Base-by-base conservation (phyloP, 2,113 vertebrate species). In the Gorsachius goisagi region DNA sequence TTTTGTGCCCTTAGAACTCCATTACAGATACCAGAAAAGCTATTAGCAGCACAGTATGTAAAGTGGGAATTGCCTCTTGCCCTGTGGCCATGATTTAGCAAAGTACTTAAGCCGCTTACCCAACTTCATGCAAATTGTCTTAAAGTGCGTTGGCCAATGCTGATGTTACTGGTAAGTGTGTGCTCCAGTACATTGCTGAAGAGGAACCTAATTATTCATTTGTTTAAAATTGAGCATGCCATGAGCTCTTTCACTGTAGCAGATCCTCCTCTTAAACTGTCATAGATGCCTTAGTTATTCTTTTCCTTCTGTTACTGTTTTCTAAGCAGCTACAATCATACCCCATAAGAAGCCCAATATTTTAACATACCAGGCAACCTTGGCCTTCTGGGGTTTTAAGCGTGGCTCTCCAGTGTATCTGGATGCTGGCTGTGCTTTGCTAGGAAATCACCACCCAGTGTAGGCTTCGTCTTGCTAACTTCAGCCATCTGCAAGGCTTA, bases 1-100 rank as follows among this genome's bases (percentile, higher is more conserved):
- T 75, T 95, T 92, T 69, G 58, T 85, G 71, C 49, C 66, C 37
- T 94, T 69, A 87, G 52, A 84, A 90, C 94, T 85, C 92, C 86
- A 97, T 94, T 96, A 92, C 22, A 41, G 72, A 95, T 56, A 89
- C 60, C 80, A 94, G 83, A 89, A 94, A 96, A 84, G 86, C 97
- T 92, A 82, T 97, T 97, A 96, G 89, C 52, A 90, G 73, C 35
- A 35, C 12, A 17, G 39, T 83, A 72, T 85, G 58, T 87, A 78
- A 93, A 90, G 52, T 66, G 83, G 82, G 86, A 96, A 92, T 78
- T 87, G 80, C 67, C 56, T 96, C 68, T 89, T 88, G 80, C 85
- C 83, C 73, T 35, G 27, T 66, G 74, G 89, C 75, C 32, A 8
- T 39, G 59, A 91, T 80, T 96, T 76, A 96, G 67, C 18, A 30